Percentiles rank a stretch among this genome's conserved stretches.
phyloP scores from a whole-genome alignment of 2,888 invertebrate species.

The Drosophila aldrichi region DNA sequence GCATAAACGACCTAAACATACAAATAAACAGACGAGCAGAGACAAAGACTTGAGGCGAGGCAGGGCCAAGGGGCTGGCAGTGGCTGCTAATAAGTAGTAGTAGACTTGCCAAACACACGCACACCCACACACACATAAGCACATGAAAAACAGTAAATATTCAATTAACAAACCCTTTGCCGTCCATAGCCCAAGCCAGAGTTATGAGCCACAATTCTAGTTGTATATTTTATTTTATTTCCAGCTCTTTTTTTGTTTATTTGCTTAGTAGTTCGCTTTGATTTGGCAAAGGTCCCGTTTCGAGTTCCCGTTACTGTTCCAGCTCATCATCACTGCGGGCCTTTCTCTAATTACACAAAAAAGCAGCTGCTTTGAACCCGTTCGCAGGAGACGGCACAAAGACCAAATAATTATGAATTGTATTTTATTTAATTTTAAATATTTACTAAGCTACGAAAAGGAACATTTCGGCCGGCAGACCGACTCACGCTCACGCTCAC shows the following conservation, averaged over 20 bases:
- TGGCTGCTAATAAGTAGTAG: slow-evolving; percentile 45
- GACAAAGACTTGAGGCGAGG: slow-evolving; percentile 4
- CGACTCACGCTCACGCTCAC: slow-evolving; percentile 30
- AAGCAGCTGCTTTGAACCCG: slow-evolving; percentile 68
- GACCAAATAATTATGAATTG: slow-evolving; percentile 62
- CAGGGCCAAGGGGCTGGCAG: slow-evolving; percentile 8
- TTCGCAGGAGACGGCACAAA: slow-evolving; percentile 16
- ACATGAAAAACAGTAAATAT: slow-evolving; percentile 63
- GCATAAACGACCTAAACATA: slow-evolving; percentile 76
- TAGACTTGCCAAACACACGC: slow-evolving; percentile 35
- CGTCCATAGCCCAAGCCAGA: not conserved
- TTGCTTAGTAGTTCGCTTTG: slow-evolving; percentile 59
- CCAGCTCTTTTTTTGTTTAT: slow-evolving; percentile 18
- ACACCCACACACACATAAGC: slow-evolving; percentile 15
- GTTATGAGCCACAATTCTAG: slow-evolving; percentile 19
- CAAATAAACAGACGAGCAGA: slow-evolving; percentile 41
- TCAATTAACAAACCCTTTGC: slow-evolving; percentile 70
- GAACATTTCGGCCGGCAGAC: slow-evolving; percentile 53
- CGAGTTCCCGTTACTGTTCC: slow-evolving; percentile 17
- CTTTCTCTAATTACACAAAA: slow-evolving; percentile 70
- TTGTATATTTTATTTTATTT: slow-evolving; percentile 21
- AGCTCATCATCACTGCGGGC: slow-evolving; percentile 56
- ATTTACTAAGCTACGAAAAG: slow-evolving; percentile 70
- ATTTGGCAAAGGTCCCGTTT: slow-evolving; percentile 45
- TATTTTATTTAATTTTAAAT: slow-evolving; percentile 69